Evolutionary conservation across 2,113 vertebrate species (phyloP).

Genomic region (Panurus biarmicus): DNA sequence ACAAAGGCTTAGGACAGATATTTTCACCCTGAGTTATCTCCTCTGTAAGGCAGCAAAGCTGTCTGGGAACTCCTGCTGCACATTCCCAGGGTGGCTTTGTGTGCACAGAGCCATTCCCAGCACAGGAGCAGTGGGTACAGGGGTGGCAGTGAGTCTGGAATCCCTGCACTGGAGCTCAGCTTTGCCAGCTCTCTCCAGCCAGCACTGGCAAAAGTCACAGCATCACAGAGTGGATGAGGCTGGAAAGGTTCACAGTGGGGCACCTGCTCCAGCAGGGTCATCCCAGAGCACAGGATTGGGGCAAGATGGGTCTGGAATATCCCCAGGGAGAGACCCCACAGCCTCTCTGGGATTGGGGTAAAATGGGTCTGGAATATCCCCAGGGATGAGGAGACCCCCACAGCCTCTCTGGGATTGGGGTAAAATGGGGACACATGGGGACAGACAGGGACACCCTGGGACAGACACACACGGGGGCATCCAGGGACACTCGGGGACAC

Average conservation of each 20-base stretch:
- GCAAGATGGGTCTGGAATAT: neutral
- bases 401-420: too few species aligned
- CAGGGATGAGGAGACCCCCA: neutral
- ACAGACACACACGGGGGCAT: too few species aligned
- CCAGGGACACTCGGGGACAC: too few species aligned
- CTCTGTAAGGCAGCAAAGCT: too few species aligned
- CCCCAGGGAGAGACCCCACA: neutral
- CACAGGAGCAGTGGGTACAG: neutral
- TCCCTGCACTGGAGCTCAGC: too few species aligned
- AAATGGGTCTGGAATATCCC: too few species aligned
- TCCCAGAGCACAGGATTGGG: neutral
- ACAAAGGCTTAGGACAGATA: neutral
- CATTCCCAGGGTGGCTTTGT: accelerated
- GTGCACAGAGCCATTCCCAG: neutral
- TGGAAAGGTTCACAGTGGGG: neutral
- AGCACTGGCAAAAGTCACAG: too few species aligned
- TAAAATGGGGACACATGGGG: too few species aligned
- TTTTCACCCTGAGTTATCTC: neutral
- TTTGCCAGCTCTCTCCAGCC: neutral
- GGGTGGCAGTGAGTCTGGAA: accelerated
- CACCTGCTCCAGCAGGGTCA: neutral
- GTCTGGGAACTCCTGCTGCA: neutral
- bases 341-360: too few species aligned
- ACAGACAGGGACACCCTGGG: neutral
- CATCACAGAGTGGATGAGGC: too few species aligned